Conservation (phyloP, 2,888 invertebrate species). For the Aporophyla nigra region DNA sequence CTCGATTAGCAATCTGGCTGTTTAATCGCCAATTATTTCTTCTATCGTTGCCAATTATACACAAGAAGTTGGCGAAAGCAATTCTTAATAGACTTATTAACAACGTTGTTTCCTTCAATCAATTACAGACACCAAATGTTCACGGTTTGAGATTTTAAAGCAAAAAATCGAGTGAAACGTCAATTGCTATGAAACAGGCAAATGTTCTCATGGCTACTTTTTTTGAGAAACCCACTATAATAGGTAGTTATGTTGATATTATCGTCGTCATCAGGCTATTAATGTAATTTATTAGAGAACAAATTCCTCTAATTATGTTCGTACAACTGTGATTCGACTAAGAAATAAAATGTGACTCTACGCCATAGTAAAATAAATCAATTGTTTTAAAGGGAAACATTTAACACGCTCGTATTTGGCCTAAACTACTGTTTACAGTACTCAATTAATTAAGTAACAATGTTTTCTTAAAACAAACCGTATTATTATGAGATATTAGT, state of each 20-base stretch:
- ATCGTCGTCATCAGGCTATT: slow-evolving; percentile 67
- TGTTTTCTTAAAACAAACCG: background rate
- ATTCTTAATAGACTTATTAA: slow-evolving; percentile 30
- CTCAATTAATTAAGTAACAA: slow-evolving; percentile 11
- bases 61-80: slow-evolving; percentile 33
- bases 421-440: slow-evolving; percentile 6
- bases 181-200: slow-evolving; percentile 74
- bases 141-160: slow-evolving; percentile 72
- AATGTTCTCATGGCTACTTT: slow-evolving; percentile 80
- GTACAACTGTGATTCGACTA: slow-evolving; percentile 11
- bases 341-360: background rate
- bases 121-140: slow-evolving; percentile 64
- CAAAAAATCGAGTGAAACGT: slow-evolving; percentile 80
- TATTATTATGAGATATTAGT: background rate
- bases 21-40: slow-evolving; percentile 2
- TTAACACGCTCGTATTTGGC: slow-evolving; percentile 20
- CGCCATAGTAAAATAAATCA: slow-evolving; percentile 15
- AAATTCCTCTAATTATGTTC: slow-evolving; percentile 43
- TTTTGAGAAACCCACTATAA: slow-evolving; percentile 71
- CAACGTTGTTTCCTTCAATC: slow-evolving; percentile 50
- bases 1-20: background rate
- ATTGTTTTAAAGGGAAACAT: slow-evolving; percentile 23
- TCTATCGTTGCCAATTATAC: slow-evolving; percentile 10
- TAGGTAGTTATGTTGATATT: slow-evolving; percentile 71
- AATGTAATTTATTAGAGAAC: slow-evolving; percentile 61